A percentile compares a stretch with the other conserved stretches of the same genome.
Evolutionary conservation across 2,797 vertebrate species (phyloP).

Genomic region (Spinibarbus caldwelli): DNA sequence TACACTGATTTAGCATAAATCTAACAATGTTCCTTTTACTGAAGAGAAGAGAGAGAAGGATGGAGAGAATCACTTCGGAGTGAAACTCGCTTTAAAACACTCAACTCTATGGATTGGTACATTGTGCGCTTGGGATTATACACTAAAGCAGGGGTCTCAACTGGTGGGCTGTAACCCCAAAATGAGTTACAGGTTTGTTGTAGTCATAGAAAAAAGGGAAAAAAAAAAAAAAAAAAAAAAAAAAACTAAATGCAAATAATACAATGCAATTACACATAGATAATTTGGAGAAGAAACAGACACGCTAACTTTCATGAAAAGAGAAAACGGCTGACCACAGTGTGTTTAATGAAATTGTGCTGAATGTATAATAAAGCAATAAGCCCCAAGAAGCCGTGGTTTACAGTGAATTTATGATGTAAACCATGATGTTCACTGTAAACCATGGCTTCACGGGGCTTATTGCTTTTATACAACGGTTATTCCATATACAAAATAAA

Average conservation of each 20-base stretch:
- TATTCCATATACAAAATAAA: too few relatives aligned
- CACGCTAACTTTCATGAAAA: neutral
- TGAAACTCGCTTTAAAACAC: neutral
- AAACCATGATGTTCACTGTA: too few relatives aligned
- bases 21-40: constrained; percentile 60
- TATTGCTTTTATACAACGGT: too few relatives aligned
- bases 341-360: neutral
- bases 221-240: too few relatives aligned
- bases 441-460: too few relatives aligned
- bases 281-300: neutral
- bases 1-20: constrained; percentile 62
- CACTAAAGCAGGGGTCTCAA: neutral
- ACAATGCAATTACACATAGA: neutral
- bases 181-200: neutral
- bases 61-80: constrained; percentile 46
- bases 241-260: too few relatives aligned
- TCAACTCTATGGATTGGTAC: neutral
- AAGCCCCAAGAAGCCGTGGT: too few relatives aligned
- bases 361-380: too few relatives aligned
- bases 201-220: neutral
- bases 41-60: constrained; percentile 60
- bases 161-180: neutral
- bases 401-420: too few relatives aligned
- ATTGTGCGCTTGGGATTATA: neutral
- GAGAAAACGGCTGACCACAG: neutral